phyloP scores from a whole-genome alignment of 1,140 invertebrate species.

The Gonatopus flavifemur region DNA sequence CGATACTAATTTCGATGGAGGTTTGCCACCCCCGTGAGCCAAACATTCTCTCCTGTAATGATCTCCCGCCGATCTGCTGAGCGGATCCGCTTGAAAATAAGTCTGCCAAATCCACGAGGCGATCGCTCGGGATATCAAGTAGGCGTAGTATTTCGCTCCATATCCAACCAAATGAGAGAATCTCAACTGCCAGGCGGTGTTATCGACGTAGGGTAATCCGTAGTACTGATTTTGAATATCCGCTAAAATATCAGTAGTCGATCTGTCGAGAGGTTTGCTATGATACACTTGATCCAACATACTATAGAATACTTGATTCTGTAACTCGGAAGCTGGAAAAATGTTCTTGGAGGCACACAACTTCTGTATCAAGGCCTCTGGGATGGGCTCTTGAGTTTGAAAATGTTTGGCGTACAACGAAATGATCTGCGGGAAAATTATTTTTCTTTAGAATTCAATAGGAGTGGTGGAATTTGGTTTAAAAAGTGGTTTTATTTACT shows the following conservation, averaged over 20 bases:
- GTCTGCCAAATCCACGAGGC: constrained; percentile 93
- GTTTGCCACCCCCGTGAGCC: constrained; percentile 85
- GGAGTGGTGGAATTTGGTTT: background rate
- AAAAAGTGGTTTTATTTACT: constrained; percentile 55
- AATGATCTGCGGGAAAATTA: constrained; percentile 66
- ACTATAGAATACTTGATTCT: constrained; percentile 76
- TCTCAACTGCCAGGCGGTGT: constrained; percentile 94
- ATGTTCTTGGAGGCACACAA: constrained; percentile 82
- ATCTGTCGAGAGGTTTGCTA: constrained; percentile 58
- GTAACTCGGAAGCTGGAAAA: constrained; percentile 88
- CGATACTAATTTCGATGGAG: constrained; percentile 70
- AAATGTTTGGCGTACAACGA: constrained; percentile 88
- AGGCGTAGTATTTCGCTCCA: constrained; percentile 98
- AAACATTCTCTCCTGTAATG: constrained; percentile 77
- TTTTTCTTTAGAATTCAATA: background rate
- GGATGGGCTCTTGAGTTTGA: constrained; percentile 83
- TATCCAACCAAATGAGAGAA: constrained; percentile 98
- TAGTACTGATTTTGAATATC: constrained; percentile 84
- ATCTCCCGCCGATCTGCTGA: constrained; percentile 75
- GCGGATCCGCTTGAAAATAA: constrained; percentile 83
- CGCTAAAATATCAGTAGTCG: constrained; percentile 79
- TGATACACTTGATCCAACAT: constrained; percentile 89
- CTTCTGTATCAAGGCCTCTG: constrained; percentile 73
- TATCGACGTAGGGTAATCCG: constrained; percentile 80
- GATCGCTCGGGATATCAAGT: constrained; percentile 90